Evolutionary conservation across 2,888 invertebrate genomes (phyloP).

Genomic region (Pristionchus entomophagus): DNA sequence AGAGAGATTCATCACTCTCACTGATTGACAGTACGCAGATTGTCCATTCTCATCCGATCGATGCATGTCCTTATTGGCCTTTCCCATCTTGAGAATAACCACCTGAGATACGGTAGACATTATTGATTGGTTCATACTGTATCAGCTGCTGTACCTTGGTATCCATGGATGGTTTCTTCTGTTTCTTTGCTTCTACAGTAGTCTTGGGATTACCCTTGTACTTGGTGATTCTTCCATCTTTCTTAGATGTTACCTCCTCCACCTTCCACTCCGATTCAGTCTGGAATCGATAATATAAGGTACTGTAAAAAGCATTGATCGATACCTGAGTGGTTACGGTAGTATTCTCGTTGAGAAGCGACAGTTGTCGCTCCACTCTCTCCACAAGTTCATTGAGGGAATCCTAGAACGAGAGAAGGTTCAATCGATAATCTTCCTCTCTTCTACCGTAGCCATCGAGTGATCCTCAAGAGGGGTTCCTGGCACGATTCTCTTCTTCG

Average conservation of each 20-base stretch:
- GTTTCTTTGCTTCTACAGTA: conserved; percentile 11
- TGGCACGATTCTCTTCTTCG: conserved; percentile 28
- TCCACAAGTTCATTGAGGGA: conserved; percentile 5
- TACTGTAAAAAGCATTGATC: background rate
- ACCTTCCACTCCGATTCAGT: conserved; percentile 29
- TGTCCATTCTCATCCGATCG: background rate
- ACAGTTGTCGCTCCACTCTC: conserved; percentile 41
- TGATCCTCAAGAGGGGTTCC: conserved; percentile 40
- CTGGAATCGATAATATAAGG: background rate
- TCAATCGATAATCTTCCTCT: background rate
- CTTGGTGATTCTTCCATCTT: conserved; percentile 37
- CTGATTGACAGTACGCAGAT: conserved; percentile 12
- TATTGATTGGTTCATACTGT: background rate
- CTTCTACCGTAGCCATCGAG: background rate
- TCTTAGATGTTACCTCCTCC: background rate
- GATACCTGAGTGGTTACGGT: conserved; percentile 36
- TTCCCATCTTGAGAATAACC: conserved; percentile 36
- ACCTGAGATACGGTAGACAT: conserved; percentile 9
- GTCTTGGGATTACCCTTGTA: conserved; percentile 1
- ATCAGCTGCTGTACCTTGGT: background rate
- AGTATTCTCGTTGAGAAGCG: conserved; percentile 12
- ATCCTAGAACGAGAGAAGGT: background rate
- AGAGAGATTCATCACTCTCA: conserved; percentile 43
- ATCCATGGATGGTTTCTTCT: conserved; percentile 18
- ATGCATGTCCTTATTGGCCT: background rate